These are phyloP conservation scores for Symphodus melops DNA, from an alignment of 2,113 vertebrate species.

Conservation along the genomic window DNA sequence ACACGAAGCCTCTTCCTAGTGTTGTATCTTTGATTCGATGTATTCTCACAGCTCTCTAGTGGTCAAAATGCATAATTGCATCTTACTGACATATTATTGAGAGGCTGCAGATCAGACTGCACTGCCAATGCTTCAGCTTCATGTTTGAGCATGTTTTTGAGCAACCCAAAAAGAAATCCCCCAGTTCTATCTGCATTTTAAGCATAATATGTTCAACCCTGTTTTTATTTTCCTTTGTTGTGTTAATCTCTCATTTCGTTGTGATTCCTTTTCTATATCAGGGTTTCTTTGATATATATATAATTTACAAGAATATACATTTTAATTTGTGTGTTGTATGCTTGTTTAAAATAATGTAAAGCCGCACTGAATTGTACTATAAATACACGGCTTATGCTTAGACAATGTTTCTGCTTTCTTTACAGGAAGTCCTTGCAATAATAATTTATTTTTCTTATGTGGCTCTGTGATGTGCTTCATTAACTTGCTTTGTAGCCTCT, in stretches of 20 bases:
- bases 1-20: background rate
- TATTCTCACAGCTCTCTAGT: conserved; percentile 87
- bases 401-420: background rate
- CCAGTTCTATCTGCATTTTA: too few relatives aligned
- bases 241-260: background rate
- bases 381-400: too few relatives aligned
- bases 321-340: background rate
- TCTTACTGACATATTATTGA: background rate
- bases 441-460: background rate
- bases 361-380: too few relatives aligned
- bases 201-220: background rate
- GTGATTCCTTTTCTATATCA: too few relatives aligned
- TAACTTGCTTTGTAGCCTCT: too few relatives aligned
- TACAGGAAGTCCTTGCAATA: background rate
- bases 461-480: too few relatives aligned
- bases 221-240: background rate
- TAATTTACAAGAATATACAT: too few relatives aligned
- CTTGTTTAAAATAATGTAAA: background rate
- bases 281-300: background rate
- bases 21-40: conserved; percentile 53
- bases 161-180: background rate
- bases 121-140: background rate
- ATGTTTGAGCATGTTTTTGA: too few relatives aligned
- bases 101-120: background rate
- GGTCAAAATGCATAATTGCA: conserved; percentile 78